A percentile compares a stretch with the other conserved stretches of the same genome.
These are phyloP conservation scores for Lytechinus pictus DNA, from an alignment of 35 echinoderm and acorn worm genomes.

Conservation along the genomic window DNA sequence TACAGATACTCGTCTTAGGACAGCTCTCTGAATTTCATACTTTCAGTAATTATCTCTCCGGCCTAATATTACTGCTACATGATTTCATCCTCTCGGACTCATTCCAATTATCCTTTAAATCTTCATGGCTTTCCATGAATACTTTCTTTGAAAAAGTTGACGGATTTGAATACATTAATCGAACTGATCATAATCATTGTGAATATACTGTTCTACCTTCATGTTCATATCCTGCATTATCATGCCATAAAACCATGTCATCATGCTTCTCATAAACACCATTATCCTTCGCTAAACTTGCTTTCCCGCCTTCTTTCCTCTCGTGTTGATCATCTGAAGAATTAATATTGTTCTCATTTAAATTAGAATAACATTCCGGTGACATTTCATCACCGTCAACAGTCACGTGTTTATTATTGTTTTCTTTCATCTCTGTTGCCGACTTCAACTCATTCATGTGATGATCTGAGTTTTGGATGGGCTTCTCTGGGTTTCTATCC, in stretches of 20 bases:
- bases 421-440: not conserved
- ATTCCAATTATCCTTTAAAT: no score
- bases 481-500: not conserved
- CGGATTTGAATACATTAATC: no score
- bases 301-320: not conserved
- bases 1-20: no score
- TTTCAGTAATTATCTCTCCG: no score
- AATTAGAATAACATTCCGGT: not conserved
- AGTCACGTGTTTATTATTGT: not conserved
- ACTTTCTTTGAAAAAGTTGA: no score
- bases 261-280: not conserved
- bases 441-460: not conserved
- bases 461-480: not conserved
- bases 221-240: not conserved
- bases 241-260: not conserved
- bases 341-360: not conserved
- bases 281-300: not conserved
- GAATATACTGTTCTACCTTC: not conserved
- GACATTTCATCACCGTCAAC: not conserved
- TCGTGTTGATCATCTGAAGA: not conserved
- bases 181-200: no score
- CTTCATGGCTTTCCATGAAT: no score
- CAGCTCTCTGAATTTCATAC: no score
- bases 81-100: no score
- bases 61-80: no score